Evolutionary conservation across 2,113 vertebrate genomes (phyloP).

Genomic region (Callionymus lyra): DNA sequence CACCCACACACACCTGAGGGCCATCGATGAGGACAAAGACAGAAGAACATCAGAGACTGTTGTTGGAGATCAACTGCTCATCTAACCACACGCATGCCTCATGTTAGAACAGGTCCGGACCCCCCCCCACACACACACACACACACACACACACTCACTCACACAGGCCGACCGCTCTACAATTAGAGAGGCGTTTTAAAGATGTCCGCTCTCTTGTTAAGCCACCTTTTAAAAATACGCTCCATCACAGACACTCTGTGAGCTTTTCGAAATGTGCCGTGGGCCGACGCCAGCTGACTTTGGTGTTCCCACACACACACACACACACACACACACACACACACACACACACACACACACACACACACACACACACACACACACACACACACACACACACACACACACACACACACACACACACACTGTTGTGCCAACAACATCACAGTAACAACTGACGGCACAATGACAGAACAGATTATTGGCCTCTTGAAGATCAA

Average conservation of each 20-base stretch:
- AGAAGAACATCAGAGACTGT: too few species aligned
- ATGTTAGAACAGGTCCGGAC: neutral
- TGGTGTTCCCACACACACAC: slow-evolving; percentile 2
- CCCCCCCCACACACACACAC: neutral
- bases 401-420: slow-evolving; percentile 1
- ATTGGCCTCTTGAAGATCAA: too few species aligned
- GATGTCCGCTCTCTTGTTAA: slow-evolving; percentile 1
- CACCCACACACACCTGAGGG: too few species aligned
- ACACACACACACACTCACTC: too few species aligned
- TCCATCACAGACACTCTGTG: neutral
- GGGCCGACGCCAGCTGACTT: slow-evolving; percentile 2
- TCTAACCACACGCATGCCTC: neutral
- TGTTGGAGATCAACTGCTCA: neutral
- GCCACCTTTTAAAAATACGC: slow-evolving; percentile 2
- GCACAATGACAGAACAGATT: slow-evolving; percentile 20
- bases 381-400: neutral
- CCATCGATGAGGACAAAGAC: too few species aligned
- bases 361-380: slow-evolving; percentile 1
- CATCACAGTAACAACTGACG: slow-evolving; percentile 24
- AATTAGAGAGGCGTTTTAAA: slow-evolving; percentile 25
- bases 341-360: neutral
- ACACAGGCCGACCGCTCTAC: neutral
- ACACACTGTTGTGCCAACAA: slow-evolving; percentile 10
- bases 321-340: neutral
- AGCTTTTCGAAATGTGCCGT: too few species aligned